These are phyloP conservation scores for Metopolophium dirhodum DNA, from an alignment of 1,140 invertebrate species.

Conservation along the genomic window DNA sequence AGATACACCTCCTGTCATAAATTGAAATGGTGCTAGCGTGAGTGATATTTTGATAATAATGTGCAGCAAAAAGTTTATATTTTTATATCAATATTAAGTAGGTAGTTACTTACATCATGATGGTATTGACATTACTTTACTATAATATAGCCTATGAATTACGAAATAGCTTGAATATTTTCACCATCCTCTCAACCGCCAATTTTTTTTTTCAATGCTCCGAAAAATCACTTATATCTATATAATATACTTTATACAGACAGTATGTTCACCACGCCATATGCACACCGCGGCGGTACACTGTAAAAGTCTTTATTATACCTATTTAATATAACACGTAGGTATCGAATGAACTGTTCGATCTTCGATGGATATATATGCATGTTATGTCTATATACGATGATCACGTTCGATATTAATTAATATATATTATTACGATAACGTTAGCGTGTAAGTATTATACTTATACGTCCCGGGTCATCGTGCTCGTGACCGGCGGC, in stretches of 20 bases:
- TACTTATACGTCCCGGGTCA: background rate
- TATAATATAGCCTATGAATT: background rate
- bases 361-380: background rate
- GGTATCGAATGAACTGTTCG: background rate
- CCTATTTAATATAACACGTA: background rate
- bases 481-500: background rate
- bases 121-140: background rate
- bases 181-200: background rate
- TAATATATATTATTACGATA: background rate
- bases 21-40: background rate
- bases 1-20: too few species aligned
- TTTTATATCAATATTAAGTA: background rate
- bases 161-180: background rate
- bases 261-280: too few species aligned
- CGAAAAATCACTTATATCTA: background rate
- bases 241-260: background rate
- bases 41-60: background rate
- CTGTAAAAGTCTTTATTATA: background rate
- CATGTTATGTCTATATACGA: background rate
- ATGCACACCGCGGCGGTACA: background rate
- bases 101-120: background rate
- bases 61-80: background rate
- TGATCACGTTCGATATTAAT: background rate
- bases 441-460: background rate
- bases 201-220: background rate